Evolutionary conservation across 1,140 invertebrate species (phyloP).

Genomic region (Drosophila albomicans): DNA sequence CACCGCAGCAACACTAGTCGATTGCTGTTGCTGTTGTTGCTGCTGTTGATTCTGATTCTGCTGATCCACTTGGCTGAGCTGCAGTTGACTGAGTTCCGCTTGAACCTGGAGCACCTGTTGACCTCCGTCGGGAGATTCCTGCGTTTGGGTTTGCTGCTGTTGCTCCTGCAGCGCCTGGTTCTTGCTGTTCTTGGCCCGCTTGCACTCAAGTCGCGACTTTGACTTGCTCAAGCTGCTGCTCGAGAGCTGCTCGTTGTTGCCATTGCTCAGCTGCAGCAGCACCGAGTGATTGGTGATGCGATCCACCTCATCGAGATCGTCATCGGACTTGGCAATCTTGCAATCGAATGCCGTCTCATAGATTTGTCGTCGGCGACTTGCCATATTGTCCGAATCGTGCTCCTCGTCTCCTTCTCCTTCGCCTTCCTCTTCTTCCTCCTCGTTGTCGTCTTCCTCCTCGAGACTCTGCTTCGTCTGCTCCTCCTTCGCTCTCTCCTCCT

Average conservation of each 20-base stretch:
- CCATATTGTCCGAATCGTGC: slow-evolving; percentile 71
- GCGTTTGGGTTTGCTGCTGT: slow-evolving; percentile 19
- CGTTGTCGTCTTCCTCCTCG: slow-evolving; percentile 50
- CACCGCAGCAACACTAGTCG: slow-evolving; percentile 8
- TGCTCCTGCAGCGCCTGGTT: slow-evolving; percentile 81
- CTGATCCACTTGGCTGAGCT: slow-evolving; percentile 62
- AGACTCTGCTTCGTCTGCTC: slow-evolving; percentile 6
- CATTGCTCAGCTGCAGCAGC: slow-evolving; percentile 87
- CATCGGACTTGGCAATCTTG: slow-evolving; percentile 92
- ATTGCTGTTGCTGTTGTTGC: neutral
- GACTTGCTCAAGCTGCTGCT: slow-evolving; percentile 16
- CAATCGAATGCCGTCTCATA: slow-evolving; percentile 96
- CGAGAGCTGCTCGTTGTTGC: slow-evolving; percentile 54
- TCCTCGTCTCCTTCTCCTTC: slow-evolving; percentile 32
- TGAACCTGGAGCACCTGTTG: slow-evolving; percentile 81
- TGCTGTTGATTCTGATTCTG: slow-evolving; percentile 75
- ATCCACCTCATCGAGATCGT: slow-evolving; percentile 92
- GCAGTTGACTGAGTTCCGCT: slow-evolving; percentile 86
- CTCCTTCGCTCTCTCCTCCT: slow-evolving; percentile 28
- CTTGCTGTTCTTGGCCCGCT: slow-evolving; percentile 79
- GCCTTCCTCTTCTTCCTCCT: slow-evolving; percentile 37
- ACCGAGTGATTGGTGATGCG: slow-evolving; percentile 92
- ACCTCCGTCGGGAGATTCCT: slow-evolving; percentile 34
- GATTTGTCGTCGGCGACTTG: slow-evolving; percentile 87
- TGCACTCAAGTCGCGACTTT: slow-evolving; percentile 77